phyloP scores from a whole-genome alignment of 1,140 invertebrate genomes.

The Eumaeus atala region DNA sequence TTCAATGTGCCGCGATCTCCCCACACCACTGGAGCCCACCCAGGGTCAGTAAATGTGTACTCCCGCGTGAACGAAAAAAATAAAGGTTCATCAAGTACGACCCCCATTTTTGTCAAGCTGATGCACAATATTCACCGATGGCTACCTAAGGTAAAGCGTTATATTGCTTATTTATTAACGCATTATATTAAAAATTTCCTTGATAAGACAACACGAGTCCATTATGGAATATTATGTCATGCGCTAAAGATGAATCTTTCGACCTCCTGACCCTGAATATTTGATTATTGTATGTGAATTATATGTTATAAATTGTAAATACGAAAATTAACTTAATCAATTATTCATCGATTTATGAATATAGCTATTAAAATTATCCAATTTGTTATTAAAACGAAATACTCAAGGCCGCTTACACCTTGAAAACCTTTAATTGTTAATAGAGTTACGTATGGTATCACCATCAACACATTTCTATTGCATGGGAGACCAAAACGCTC shows the following conservation, averaged over 20 bases:
- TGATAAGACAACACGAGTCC: neutral
- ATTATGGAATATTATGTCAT: slow-evolving; percentile 3
- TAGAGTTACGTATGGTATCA: too few relatives aligned
- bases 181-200: neutral
- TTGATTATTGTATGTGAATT: neutral
- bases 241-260: neutral
- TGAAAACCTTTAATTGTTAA: neutral
- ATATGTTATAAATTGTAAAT: slow-evolving; percentile 1
- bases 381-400: neutral
- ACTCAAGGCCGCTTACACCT: neutral
- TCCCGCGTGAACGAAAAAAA: too few relatives aligned
- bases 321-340: neutral
- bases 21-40: too few relatives aligned
- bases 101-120: too few relatives aligned
- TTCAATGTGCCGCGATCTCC: too few relatives aligned
- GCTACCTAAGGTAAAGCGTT: neutral
- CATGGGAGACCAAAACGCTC: too few relatives aligned
- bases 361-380: slow-evolving; percentile 4
- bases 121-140: neutral
- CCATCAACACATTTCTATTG: too few relatives aligned
- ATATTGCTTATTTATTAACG: neutral
- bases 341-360: neutral
- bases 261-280: slow-evolving; percentile 4
- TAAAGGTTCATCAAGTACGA: too few relatives aligned
- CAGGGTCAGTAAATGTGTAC: too few relatives aligned